Percentiles rank a stretch among this genome's conserved stretches.
Conservation (phyloP, 2,888 invertebrate genomes). For the Heliconius charithonia region DNA sequence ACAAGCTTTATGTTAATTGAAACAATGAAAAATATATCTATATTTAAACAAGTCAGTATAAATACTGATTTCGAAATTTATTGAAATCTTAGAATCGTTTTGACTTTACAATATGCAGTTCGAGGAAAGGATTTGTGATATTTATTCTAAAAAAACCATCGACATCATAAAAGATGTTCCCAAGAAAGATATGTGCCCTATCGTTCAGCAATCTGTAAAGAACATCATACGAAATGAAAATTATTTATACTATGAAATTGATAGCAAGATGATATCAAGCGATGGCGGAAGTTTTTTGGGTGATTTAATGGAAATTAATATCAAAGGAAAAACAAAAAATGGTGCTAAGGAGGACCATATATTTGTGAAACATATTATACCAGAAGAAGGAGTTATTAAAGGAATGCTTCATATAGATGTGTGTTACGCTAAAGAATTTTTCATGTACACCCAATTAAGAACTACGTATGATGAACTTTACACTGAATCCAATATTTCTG, state of each 20-base stretch:
- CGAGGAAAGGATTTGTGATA: slow-evolving; percentile 23
- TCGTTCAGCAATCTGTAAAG: slow-evolving; percentile 52
- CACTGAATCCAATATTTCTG: slow-evolving; percentile 54
- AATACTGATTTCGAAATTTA: background rate
- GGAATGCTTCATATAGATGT: slow-evolving; percentile 48
- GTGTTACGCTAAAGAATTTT: slow-evolving; percentile 56
- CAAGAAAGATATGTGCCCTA: slow-evolving; percentile 32
- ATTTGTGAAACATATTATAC: slow-evolving; percentile 59
- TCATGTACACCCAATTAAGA: slow-evolving; percentile 55
- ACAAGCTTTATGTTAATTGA: slow-evolving; percentile 1
- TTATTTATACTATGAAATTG: slow-evolving; percentile 50
- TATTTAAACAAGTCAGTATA: slow-evolving; percentile 14
- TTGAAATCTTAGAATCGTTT: slow-evolving; percentile 1
- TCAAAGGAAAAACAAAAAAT: slow-evolving; percentile 57
- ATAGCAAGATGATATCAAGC: slow-evolving; percentile 50
- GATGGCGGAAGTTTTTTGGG: slow-evolving; percentile 63
- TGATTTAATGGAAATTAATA: slow-evolving; percentile 55
- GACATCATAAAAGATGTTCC: slow-evolving; percentile 1
- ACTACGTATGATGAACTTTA: slow-evolving; percentile 52
- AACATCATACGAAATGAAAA: slow-evolving; percentile 52
- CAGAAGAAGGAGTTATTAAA: slow-evolving; percentile 45
- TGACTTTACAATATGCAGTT: slow-evolving; percentile 37
- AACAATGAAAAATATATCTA: background rate
- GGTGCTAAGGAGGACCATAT: slow-evolving; percentile 58
- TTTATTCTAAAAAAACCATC: background rate